Percentiles rank a stretch among this genome's conserved stretches.
Evolutionary conservation across 2,888 invertebrate species (phyloP).

Genomic region (Cataglyphis altisquamis): DNA sequence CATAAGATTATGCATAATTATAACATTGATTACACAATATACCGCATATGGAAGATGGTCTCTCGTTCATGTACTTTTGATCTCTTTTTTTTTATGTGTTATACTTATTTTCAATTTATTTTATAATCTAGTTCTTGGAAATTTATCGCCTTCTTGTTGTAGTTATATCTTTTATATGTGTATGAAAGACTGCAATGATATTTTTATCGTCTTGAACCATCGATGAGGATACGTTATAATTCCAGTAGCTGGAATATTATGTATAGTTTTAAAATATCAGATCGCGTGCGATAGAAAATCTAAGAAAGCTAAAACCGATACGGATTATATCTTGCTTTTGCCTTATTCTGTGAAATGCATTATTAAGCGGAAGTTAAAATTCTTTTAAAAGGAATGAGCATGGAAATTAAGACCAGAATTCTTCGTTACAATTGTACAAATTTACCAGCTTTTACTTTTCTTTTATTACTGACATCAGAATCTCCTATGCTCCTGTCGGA

Average conservation of each 20-base stretch:
- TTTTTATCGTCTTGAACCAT: conserved; percentile 1
- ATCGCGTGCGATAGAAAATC: conserved; percentile 16
- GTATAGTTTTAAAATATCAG: conserved; percentile 27
- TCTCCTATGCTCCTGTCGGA: conserved; percentile 62
- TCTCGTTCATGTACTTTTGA: conserved; percentile 8
- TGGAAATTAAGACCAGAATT: conserved; percentile 72
- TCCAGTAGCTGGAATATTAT: conserved; percentile 31
- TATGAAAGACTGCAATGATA: conserved; percentile 41
- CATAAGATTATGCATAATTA: conserved; percentile 38
- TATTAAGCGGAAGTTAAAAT: conserved; percentile 59
- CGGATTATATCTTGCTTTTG: conserved; percentile 57
- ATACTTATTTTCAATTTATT: conserved; percentile 41
- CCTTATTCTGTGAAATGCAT: conserved; percentile 58
- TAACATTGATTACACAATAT: conserved; percentile 30
- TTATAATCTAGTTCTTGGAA: conserved; percentile 37
- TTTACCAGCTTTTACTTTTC: conserved; percentile 63
- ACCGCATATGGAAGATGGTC: background rate
- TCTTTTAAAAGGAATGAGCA: conserved; percentile 46
- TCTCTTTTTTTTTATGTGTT: conserved; percentile 25
- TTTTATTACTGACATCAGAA: conserved; percentile 64
- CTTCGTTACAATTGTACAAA: conserved; percentile 71
- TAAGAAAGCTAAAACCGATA: background rate
- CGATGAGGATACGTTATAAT: conserved; percentile 29
- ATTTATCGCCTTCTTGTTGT: conserved; percentile 25
- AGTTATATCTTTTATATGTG: conserved; percentile 15